Conservation (phyloP, 23 tunicate species). For the Diplosoma virens region DNA sequence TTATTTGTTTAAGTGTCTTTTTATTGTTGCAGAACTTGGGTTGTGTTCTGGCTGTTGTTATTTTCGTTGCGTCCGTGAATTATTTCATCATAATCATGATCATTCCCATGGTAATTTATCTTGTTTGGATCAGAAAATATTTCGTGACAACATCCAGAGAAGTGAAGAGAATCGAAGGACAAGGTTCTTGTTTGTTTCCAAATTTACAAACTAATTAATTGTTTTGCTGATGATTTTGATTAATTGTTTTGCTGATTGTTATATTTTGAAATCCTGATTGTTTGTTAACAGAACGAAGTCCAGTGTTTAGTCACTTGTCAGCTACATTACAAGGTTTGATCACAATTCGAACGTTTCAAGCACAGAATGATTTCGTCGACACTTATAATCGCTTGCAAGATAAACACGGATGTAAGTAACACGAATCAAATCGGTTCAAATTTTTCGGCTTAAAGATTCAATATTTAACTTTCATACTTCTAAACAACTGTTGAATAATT, state of each 20-base stretch:
- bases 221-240: too few relatives aligned
- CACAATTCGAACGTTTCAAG: slow-evolving; percentile 72
- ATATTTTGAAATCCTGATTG: too few relatives aligned
- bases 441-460: too few relatives aligned
- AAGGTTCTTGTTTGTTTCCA: slow-evolving; percentile 23
- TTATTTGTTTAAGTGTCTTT: too few relatives aligned
- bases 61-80: neutral
- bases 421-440: too few relatives aligned
- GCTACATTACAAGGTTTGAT: slow-evolving; percentile 71
- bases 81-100: too few relatives aligned
- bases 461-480: too few relatives aligned
- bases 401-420: slow-evolving; percentile 75
- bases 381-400: slow-evolving; percentile 72
- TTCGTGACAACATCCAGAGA: slow-evolving; percentile 90
- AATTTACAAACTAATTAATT: too few relatives aligned
- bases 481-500: too few relatives aligned
- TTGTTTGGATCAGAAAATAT: slow-evolving; percentile 71
- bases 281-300: slow-evolving; percentile 89
- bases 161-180: slow-evolving; percentile 86
- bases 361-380: slow-evolving; percentile 42
- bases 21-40: neutral
- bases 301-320: slow-evolving; percentile 76
- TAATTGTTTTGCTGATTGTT: too few relatives aligned
- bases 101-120: slow-evolving; percentile 52
- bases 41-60: neutral